Evolutionary conservation across 2,797 vertebrate species (phyloP), one percentile per base, ranked within the genome.

Genomic region (Heterohyrax brucei): DNA sequence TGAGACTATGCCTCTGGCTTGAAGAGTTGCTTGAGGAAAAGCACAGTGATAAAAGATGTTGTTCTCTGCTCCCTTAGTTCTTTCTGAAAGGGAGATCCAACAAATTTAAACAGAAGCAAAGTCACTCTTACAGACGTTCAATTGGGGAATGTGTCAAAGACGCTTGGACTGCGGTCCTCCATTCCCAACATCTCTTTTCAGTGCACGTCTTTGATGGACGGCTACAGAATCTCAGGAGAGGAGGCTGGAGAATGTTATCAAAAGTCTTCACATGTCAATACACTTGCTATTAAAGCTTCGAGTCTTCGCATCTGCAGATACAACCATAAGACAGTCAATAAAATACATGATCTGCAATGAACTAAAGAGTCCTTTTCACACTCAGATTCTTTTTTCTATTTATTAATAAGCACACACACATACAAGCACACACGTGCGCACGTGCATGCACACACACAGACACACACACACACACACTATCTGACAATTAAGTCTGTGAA

Each of bases 21-120:
- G 56, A 88, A 93, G n/a, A 75, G 88, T 61, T 62, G 33, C 87
- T 96, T 59, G 70, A 97, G 87, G 93, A 94, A 89, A 96, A 48
- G 12, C 48, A 2, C 6, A 10, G 1, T 16, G 21, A 93, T 81
- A 48, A 82, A 87, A 93, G 94, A 7, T 33, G 33, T 0, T 33
- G 39, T 83, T 89, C 48, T 95, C 30, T 77, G 16, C 0, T 64
- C 80, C 39, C 44, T 86, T 24, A 10, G 61, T 83, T 94, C 70
- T 85, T 75, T 88, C 30, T 85, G 59, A 26, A 93, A 92, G 75
- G 68, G 89, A 95, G 22, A 10, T 44, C 85, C 39, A 39, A n/a
- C 5, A 16, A 73, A 50, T 88, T 89, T 59, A 97, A 94, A 92
- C 2, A 0, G 28, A 95, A 87, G 59, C 61, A 39, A 78, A 85